A percentile compares a stretch with the other conserved stretches of the same genome.
Conservation (phyloP, 2,888 invertebrate species). For the Oligia strigilis region DNA sequence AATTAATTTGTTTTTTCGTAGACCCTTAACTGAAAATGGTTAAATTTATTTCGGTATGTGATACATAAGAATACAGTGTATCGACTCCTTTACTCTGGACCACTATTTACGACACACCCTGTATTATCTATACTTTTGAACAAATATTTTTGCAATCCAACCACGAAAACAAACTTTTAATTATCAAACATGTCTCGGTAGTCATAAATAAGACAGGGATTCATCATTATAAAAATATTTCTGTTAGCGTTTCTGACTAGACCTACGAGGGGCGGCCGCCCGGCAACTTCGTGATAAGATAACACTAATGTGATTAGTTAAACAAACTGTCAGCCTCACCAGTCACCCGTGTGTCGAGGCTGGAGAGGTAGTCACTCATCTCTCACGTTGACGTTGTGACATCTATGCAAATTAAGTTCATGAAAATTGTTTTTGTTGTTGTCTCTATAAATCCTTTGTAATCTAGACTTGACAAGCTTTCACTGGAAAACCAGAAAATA, state of each 20-base stretch:
- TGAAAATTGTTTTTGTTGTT: slow-evolving; percentile 55
- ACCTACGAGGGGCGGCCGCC: slow-evolving; percentile 55
- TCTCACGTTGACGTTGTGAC: slow-evolving; percentile 66
- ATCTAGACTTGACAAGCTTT: slow-evolving; percentile 43
- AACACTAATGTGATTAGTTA: slow-evolving; percentile 64
- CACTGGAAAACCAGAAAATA: slow-evolving; percentile 4
- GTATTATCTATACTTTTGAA: background rate
- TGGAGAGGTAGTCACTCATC: slow-evolving; percentile 68
- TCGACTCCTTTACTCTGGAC: too few relatives aligned
- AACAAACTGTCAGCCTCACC: slow-evolving; percentile 65
- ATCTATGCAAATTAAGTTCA: slow-evolving; percentile 55
- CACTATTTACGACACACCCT: too few relatives aligned
- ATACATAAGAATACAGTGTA: too few relatives aligned
- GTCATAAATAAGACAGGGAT: slow-evolving; percentile 65
- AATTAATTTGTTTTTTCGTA: too few relatives aligned
- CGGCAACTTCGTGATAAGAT: slow-evolving; percentile 74
- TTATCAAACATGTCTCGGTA: slow-evolving; percentile 57
- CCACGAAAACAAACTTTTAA: slow-evolving; percentile 31
- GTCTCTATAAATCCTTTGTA: slow-evolving; percentile 31
- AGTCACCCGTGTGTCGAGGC: slow-evolving; percentile 55
- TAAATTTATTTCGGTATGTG: too few relatives aligned
- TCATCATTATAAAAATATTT: slow-evolving; percentile 75
- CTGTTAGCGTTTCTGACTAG: slow-evolving; percentile 64
- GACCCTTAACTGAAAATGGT: too few relatives aligned
- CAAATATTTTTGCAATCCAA: slow-evolving; percentile 28